phyloP scores from a whole-genome alignment of 1,140 invertebrate species.

The Adelges cooleyi region DNA sequence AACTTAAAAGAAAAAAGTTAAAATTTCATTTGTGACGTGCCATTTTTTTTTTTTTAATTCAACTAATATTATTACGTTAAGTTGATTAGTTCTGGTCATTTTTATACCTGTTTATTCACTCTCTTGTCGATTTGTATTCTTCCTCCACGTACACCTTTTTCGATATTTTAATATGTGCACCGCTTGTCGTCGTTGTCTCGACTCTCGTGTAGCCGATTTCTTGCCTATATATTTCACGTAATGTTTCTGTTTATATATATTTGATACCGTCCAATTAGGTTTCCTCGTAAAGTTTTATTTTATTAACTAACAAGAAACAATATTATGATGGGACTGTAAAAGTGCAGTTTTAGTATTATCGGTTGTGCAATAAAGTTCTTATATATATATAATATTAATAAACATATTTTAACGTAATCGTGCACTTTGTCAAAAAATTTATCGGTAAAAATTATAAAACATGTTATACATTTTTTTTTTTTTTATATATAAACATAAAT shows the following conservation, averaged over 20 bases:
- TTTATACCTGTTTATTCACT: neutral
- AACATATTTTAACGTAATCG: too few species aligned
- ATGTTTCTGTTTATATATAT: slow-evolving; percentile 19
- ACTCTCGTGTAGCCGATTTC: neutral
- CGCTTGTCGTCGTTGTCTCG: neutral
- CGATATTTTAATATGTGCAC: too few species aligned
- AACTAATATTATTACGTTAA: slow-evolving; percentile 1
- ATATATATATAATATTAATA: neutral
- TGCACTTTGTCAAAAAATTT: too few species aligned
- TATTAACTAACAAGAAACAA: too few species aligned
- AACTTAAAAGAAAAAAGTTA: neutral
- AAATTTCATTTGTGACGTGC: slow-evolving; percentile 20
- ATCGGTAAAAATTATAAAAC: too few species aligned
- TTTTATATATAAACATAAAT: too few species aligned
- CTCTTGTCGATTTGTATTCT: neutral
- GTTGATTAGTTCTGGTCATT: neutral
- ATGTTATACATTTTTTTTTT: too few species aligned
- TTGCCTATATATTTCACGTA: neutral
- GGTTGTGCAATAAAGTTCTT: slow-evolving; percentile 26
- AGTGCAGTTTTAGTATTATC: slow-evolving; percentile 14
- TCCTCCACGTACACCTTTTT: neutral
- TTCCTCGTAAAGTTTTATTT: slow-evolving; percentile 23
- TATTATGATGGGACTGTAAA: neutral
- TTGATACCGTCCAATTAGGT: slow-evolving; percentile 28
- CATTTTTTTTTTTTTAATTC: slow-evolving; percentile 17